phyloP scores from a whole-genome alignment of 2,113 vertebrate genomes.

The Galbula dea region DNA sequence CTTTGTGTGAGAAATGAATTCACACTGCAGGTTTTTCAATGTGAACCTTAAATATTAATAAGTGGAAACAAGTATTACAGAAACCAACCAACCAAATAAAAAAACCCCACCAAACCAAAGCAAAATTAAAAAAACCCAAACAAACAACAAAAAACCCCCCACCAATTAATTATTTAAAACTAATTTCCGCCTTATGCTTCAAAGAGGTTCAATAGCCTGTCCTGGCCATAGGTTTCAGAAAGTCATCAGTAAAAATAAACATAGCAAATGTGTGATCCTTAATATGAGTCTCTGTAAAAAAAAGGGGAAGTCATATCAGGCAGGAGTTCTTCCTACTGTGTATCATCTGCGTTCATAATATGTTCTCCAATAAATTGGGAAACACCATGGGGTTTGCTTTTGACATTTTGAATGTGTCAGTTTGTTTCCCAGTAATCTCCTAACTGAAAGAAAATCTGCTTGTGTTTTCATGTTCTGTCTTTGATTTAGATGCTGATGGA shows the following conservation, averaged over 20 bases:
- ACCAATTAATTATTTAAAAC: neutral
- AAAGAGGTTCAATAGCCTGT: neutral
- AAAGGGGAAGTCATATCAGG: neutral
- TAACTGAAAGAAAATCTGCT: neutral
- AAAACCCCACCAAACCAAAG: no score
- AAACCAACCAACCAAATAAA: no score
- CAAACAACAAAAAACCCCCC: no score
- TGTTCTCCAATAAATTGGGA: neutral
- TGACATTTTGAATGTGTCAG: accelerated
- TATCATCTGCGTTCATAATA: neutral
- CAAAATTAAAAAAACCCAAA: no score
- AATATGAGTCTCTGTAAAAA: neutral
- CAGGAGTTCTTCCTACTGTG: neutral
- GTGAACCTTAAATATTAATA: neutral
- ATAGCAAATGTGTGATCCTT: neutral
- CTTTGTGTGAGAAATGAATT: neutral
- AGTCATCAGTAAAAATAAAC: neutral
- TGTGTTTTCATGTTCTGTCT: neutral
- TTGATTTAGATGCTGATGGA: constrained; percentile 83
- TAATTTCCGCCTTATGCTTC: neutral
- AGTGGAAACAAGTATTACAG: neutral
- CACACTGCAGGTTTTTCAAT: neutral
- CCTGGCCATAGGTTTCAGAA: neutral
- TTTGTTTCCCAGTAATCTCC: neutral
- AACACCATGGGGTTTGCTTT: neutral